A percentile compares a stretch with the other conserved stretches of the same genome.
Conservation (phyloP, 2,797 vertebrate species). For the Thalassophryne amazonica region DNA sequence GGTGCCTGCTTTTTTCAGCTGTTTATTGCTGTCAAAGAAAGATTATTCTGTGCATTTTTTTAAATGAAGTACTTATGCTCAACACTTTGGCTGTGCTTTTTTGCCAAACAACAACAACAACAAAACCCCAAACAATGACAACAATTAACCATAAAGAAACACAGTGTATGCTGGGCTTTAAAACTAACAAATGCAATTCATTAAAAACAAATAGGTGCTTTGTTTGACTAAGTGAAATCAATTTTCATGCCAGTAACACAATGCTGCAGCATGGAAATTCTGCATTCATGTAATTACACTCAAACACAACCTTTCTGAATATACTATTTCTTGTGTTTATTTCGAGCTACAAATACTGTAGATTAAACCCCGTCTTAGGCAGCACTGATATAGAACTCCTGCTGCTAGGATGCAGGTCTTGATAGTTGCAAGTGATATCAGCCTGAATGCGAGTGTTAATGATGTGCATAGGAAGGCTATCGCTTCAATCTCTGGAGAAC, state of each 20-base stretch:
- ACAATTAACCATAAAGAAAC: too few relatives aligned
- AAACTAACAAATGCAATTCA: neutral
- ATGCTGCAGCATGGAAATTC: neutral
- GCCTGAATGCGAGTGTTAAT: neutral
- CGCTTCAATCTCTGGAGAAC: too few relatives aligned
- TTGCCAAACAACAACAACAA: neutral
- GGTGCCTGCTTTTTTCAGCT: too few relatives aligned
- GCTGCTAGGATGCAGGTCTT: neutral
- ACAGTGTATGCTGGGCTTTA: neutral
- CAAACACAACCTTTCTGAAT: neutral
- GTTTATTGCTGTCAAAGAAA: too few relatives aligned
- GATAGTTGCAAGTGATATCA: neutral
- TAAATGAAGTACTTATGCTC: too few relatives aligned
- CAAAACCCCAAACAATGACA: too few relatives aligned
- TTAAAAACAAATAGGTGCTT: neutral
- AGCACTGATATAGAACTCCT: neutral
- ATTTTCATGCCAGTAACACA: neutral
- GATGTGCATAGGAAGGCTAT: too few relatives aligned
- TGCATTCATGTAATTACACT: constrained; percentile 5
- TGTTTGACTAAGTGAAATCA: constrained; percentile 1
- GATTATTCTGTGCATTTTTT: too few relatives aligned
- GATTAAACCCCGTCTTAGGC: neutral
- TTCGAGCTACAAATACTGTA: neutral
- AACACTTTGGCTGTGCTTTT: too few relatives aligned
- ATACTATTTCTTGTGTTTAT: neutral